Conservation (phyloP, 2,888 invertebrate species). For the Tenthredo mesomela region DNA sequence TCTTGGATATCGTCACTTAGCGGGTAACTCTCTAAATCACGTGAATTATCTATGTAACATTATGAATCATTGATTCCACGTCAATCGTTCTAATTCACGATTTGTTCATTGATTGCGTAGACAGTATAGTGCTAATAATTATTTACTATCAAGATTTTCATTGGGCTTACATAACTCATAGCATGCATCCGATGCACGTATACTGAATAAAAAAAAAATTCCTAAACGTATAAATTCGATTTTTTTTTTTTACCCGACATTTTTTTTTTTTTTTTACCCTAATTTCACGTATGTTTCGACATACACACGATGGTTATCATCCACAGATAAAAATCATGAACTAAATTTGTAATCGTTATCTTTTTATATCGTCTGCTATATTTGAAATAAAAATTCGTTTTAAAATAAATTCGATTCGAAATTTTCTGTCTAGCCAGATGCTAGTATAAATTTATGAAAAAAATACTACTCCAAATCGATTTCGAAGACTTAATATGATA, state of each 20-base stretch:
- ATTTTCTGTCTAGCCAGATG: not conserved
- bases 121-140: not conserved
- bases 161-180: not conserved
- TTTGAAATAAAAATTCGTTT: not conserved
- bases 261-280: not conserved
- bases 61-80: conserved; percentile 31
- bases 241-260: not conserved
- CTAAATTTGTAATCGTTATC: not conserved
- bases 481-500: not conserved
- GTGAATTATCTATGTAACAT: not conserved
- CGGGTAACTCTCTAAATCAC: not conserved
- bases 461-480: not conserved
- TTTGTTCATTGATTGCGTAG: not conserved
- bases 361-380: not conserved
- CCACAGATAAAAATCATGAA: not conserved
- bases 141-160: not conserved
- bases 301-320: not conserved
- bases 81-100: not conserved
- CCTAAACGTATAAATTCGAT: not conserved
- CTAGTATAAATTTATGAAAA: not conserved
- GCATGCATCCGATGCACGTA: not conserved
- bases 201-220: not conserved
- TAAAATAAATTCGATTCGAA: not conserved
- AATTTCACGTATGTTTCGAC: not conserved
- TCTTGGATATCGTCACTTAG: not conserved